phyloP scores from a whole-genome alignment of 2,888 invertebrate species.

The Callyntrura sp. region DNA sequence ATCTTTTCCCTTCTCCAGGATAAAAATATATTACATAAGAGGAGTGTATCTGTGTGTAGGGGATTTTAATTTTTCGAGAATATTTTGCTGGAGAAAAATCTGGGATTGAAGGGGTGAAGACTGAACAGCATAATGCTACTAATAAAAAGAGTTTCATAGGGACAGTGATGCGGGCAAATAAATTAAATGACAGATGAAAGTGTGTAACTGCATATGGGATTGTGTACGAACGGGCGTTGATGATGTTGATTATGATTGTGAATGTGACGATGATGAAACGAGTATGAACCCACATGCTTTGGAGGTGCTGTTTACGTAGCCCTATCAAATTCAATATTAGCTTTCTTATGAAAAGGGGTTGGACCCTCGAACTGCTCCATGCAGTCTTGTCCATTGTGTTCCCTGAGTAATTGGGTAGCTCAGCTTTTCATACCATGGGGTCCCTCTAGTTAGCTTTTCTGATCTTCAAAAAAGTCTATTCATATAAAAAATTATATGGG shows the following conservation, averaged over 20 bases:
- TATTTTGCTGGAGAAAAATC: conserved; percentile 60
- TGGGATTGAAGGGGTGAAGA: conserved; percentile 74
- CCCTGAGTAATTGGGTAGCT: conserved; percentile 84
- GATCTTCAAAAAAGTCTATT: conserved; percentile 80
- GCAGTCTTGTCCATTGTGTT: conserved; percentile 83
- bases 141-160: conserved; percentile 54
- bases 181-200: conserved; percentile 76
- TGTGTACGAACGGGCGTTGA: neutral
- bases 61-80: conserved; percentile 63
- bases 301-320: conserved; percentile 77
- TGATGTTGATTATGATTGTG: conserved; percentile 30
- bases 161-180: conserved; percentile 76
- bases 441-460: conserved; percentile 78
- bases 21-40: conserved; percentile 60
- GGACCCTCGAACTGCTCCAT: conserved; percentile 81
- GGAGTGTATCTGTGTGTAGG: neutral
- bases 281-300: conserved; percentile 63
- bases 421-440: conserved; percentile 82
- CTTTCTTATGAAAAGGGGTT: conserved; percentile 84
- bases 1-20: conserved; percentile 14
- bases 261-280: conserved; percentile 72
- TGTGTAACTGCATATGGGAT: conserved; percentile 57
- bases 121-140: conserved; percentile 52
- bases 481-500: conserved; percentile 76
- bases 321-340: conserved; percentile 84